phyloP scores from a whole-genome alignment of 2,888 invertebrate species.

The Agonopterix alstromeriana region DNA sequence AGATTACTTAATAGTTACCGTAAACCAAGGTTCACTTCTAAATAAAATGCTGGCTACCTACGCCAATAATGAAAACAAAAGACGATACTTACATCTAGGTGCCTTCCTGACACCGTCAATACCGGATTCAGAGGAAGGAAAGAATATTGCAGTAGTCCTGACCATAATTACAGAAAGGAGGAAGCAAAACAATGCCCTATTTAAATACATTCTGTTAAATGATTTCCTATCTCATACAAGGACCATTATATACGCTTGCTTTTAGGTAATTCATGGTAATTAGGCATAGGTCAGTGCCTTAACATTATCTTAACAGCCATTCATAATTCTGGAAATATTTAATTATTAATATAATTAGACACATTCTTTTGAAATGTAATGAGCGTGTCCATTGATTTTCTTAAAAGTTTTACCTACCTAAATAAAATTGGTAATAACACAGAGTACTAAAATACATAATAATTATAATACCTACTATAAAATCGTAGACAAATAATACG shows the following conservation, averaged over 20 bases:
- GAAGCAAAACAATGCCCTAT: constrained; percentile 13
- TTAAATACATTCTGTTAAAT: constrained; percentile 31
- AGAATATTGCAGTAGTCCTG: constrained; percentile 19
- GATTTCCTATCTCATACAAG: constrained; percentile 2
- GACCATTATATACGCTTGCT: constrained; percentile 12
- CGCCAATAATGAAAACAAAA: background rate
- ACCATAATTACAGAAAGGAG: constrained; percentile 17
- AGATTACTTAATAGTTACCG: too few species aligned
- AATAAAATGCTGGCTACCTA: too few species aligned
- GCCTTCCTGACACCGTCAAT: constrained; percentile 52
- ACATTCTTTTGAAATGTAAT: too few species aligned
- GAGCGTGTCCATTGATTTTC: too few species aligned
- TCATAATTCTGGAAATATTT: too few species aligned
- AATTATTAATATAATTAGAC: too few species aligned
- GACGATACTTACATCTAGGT: constrained; percentile 50
- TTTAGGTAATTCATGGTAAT: constrained; percentile 23
- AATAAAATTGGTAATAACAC: too few species aligned
- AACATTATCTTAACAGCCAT: constrained; percentile 22
- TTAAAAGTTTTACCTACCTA: too few species aligned
- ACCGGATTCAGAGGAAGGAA: constrained; percentile 37
- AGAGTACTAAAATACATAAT: too few species aligned
- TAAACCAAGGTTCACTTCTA: too few species aligned
- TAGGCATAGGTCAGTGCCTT: constrained; percentile 53
- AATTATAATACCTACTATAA: too few species aligned
- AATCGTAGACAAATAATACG: too few species aligned